Percentiles rank a stretch among this genome's conserved stretches.
These are phyloP conservation scores for Apamea crenata DNA, from an alignment of 2,888 invertebrate genomes.

Conservation along the genomic window DNA sequence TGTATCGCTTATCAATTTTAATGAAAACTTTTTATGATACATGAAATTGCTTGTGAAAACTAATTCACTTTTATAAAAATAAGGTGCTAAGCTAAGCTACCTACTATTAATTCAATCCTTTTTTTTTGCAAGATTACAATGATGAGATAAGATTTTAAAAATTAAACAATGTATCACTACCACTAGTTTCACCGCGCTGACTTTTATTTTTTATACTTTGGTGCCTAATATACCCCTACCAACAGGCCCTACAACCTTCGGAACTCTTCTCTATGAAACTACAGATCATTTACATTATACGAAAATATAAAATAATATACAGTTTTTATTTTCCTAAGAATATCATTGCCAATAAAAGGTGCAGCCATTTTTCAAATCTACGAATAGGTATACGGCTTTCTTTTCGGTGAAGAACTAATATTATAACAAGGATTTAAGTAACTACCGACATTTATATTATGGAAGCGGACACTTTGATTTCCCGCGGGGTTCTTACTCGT, in stretches of 20 bases:
- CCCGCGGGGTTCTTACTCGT: constrained; percentile 30
- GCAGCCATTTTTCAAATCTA: background rate
- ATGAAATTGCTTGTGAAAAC: background rate
- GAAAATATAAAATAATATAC: background rate
- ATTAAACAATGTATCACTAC: background rate
- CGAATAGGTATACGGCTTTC: background rate
- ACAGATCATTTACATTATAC: background rate
- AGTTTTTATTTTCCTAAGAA: background rate
- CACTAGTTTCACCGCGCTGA: background rate
- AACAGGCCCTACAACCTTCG: background rate
- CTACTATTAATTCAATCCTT: background rate
- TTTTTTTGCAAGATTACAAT: background rate
- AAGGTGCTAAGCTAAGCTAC: background rate
- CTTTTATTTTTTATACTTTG: background rate
- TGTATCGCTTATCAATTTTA: constrained; percentile 1
- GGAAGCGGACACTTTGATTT: constrained; percentile 30
- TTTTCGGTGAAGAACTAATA: constrained; percentile 20
- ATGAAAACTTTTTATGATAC: background rate
- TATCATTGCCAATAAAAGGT: background rate
- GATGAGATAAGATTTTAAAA: background rate
- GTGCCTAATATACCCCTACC: background rate
- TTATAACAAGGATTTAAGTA: constrained; percentile 3
- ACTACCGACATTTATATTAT: background rate
- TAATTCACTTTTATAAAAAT: background rate
- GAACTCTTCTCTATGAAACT: background rate